Base-by-base conservation (phyloP, 2,113 vertebrate genomes). In the Psettodes erumei region DNA sequence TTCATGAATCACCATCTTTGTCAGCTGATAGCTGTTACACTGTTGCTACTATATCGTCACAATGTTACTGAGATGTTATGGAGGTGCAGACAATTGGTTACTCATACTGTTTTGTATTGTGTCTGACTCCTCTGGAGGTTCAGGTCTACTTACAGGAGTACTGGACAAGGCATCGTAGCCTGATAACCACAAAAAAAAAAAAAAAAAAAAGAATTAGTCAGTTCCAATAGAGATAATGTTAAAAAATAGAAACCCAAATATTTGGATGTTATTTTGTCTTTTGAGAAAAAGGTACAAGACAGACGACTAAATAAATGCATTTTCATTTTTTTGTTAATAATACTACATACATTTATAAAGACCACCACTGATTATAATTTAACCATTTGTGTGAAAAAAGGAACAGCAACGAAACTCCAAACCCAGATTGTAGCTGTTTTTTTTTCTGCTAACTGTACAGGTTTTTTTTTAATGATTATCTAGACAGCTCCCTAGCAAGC, bases 341-440 rank as follows among this genome's bases (percentile, higher is more conserved):
- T 89, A 94, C 88, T 93, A 94, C 91, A 88, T 95, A 96, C 95
- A 96, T 94, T 95, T 95, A 95, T 93, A 95, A 91, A 94, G 94
- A 96, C 93, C 95, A 94, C 93, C 91, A 92, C 93, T 94, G 95
- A 95, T 96, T 96, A 96, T 93, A 94, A 95, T 95, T 95, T 94
- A 96, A 91, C 92, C 93, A 87, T 94, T 91, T 91, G 79, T 92
- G 92, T 95, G 93, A 91, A 95, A 95, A 93, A 95, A 56, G 25
- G 42, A 84, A 86, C 79, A 71, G 91, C 93, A 91, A 95, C 94
- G 95, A 94, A 94, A 89, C 91, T 94, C 65, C 79, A 92, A 94
- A 92, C 90, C 91, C 90, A 92, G 88, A 94, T 84, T 72, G 81
- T 81, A 90, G 93, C 91, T 76, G 92, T 93, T 95, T 93, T 94